phyloP scores from a whole-genome alignment of 1,140 invertebrate species.

The Harpegnathos saltator region DNA sequence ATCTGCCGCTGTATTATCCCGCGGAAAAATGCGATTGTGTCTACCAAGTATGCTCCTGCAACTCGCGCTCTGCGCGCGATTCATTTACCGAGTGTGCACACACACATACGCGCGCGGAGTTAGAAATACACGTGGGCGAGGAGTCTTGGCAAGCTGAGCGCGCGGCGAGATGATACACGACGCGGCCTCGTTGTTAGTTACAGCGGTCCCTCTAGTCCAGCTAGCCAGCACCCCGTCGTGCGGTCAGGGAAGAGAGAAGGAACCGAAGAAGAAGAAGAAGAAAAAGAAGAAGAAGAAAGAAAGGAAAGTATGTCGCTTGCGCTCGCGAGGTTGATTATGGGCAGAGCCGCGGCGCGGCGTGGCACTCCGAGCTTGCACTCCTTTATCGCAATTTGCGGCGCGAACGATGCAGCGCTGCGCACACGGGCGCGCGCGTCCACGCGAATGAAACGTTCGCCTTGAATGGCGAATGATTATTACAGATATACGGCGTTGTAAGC shows the following conservation, averaged over 20 bases:
- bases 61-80: slow-evolving; percentile 29
- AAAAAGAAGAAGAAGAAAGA: too few species aligned
- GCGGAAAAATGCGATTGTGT: slow-evolving; percentile 49
- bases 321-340: slow-evolving; percentile 43
- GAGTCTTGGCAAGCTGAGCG: slow-evolving; percentile 19
- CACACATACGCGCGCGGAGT: too few species aligned
- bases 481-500: slow-evolving; percentile 50
- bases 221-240: slow-evolving; percentile 26
- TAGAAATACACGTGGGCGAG: slow-evolving; percentile 8
- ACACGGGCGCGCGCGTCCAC: slow-evolving; percentile 29
- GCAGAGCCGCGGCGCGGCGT: not conserved
- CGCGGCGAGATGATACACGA: slow-evolving; percentile 54
- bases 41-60: slow-evolving; percentile 26
- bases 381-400: slow-evolving; percentile 59
- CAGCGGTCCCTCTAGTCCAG: not conserved
- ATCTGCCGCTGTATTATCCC: slow-evolving; percentile 31
- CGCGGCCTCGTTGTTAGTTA: slow-evolving; percentile 48
- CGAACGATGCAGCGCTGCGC: not conserved
- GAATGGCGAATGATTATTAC: slow-evolving; percentile 63
- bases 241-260: not conserved
- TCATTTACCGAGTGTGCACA: slow-evolving; percentile 13
- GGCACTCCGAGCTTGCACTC: slow-evolving; percentile 44
- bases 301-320: slow-evolving; percentile 18
- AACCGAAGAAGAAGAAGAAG: slow-evolving; percentile 49
- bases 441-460: slow-evolving; percentile 52